These are phyloP conservation scores for Patagioenas fasciata DNA, from an alignment of 2,113 vertebrate species.

Conservation along the genomic window DNA sequence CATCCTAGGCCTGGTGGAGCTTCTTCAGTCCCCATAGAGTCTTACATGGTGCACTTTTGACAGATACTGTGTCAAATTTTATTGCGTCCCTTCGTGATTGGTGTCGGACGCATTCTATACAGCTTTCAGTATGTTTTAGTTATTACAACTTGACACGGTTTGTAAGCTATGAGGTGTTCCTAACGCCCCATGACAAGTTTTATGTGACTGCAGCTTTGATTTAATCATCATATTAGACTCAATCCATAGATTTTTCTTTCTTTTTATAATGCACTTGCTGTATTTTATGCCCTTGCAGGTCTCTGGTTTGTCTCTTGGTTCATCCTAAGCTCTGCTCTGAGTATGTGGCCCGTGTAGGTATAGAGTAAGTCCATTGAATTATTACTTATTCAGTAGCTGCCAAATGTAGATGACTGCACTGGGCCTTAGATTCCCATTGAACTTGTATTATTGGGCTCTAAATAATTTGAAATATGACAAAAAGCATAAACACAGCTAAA, in stretches of 20 bases:
- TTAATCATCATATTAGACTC: neutral
- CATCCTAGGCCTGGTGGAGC: neutral
- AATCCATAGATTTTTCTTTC: neutral
- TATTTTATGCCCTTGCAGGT: neutral
- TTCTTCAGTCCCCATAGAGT: neutral
- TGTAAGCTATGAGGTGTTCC: neutral
- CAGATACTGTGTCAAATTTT: neutral
- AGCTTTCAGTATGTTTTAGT: neutral
- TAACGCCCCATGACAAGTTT: neutral
- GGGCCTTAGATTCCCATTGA: neutral
- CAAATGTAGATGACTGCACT: neutral
- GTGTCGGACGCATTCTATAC: neutral
- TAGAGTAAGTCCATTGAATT: neutral
- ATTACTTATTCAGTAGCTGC: neutral
- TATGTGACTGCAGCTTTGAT: neutral
- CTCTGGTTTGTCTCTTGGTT: neutral
- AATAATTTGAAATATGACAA: neutral
- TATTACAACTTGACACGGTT: neutral
- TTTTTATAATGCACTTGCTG: neutral
- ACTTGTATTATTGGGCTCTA: neutral
- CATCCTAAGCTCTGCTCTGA: neutral
- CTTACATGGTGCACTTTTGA: neutral
- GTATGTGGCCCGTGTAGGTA: neutral
- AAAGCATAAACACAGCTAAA: neutral
- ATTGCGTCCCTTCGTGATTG: neutral